phyloP scores from a whole-genome alignment of 2,113 vertebrate genomes.

The Pandion haliaetus region DNA sequence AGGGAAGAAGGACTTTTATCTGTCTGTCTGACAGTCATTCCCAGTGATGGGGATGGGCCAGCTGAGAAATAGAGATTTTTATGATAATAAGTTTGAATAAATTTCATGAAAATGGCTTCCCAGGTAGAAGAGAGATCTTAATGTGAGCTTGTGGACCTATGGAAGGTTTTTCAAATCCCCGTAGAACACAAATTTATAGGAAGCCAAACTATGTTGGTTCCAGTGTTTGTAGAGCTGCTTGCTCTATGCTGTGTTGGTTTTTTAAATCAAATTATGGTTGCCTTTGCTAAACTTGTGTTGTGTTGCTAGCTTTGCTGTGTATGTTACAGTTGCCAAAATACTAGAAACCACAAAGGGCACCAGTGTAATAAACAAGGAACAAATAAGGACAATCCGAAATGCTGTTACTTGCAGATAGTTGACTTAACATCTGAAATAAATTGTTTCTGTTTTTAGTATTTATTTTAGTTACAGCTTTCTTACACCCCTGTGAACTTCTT shows the following conservation, averaged over 20 bases:
- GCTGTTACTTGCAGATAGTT: background rate
- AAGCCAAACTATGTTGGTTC: background rate
- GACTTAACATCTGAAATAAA: slow-evolving; percentile 8
- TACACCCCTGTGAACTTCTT: background rate
- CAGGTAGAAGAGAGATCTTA: background rate
- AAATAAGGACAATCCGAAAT: slow-evolving; percentile 28
- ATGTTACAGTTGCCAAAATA: slow-evolving; percentile 39
- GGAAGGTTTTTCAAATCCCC: background rate
- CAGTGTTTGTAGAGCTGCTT: background rate
- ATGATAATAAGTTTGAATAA: background rate
- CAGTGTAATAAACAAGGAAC: slow-evolving; percentile 37
- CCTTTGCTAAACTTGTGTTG: background rate
- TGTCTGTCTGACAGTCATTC: background rate
- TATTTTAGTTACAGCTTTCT: slow-evolving; percentile 22
- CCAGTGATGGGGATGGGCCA: background rate
- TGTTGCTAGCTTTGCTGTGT: slow-evolving; percentile 36
- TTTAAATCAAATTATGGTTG: background rate
- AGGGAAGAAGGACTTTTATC: background rate
- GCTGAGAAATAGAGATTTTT: background rate
- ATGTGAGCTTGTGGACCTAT: background rate
- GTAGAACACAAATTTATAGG: background rate
- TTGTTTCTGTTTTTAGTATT: background rate
- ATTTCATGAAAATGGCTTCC: background rate
- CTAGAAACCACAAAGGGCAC: slow-evolving; percentile 13
- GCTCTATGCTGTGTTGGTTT: background rate